Conservation (phyloP, 2,888 invertebrate genomes). For the Tenthredo livida region DNA sequence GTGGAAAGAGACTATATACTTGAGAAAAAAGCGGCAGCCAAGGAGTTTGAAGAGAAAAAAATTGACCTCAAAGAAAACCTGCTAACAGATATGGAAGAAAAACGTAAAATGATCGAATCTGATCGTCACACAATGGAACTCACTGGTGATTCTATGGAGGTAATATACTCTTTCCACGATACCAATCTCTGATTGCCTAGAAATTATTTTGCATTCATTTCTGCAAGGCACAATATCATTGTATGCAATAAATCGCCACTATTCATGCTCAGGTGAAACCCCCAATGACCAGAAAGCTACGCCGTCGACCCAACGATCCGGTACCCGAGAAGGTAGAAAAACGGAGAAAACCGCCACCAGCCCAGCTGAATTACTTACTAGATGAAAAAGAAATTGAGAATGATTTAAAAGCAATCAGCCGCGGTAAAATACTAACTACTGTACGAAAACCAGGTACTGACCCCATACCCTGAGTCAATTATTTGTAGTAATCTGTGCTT, state of each 20-base stretch:
- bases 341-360: conserved; percentile 90
- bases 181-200: neutral
- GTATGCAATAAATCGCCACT: neutral
- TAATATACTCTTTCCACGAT: conserved; percentile 67
- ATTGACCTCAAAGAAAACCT: conserved; percentile 94
- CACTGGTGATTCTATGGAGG: conserved; percentile 92
- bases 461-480: conserved; percentile 57
- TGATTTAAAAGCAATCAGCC: conserved; percentile 90
- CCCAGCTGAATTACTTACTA: conserved; percentile 91
- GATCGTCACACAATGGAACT: conserved; percentile 94
- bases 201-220: neutral
- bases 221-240: conserved; percentile 14
- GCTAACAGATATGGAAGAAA: conserved; percentile 95
- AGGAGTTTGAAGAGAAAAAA: conserved; percentile 97
- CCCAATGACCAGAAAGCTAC: conserved; percentile 95
- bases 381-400: conserved; percentile 94
- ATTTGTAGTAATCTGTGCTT: conserved; percentile 56
- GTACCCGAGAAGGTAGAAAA: conserved; percentile 92
- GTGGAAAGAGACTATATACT: conserved; percentile 92
- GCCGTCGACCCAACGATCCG: conserved; percentile 96
- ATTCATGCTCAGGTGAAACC: conserved; percentile 87
- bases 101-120: conserved; percentile 92
- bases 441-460: conserved; percentile 80
- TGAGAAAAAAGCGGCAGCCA: conserved; percentile 93
- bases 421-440: conserved; percentile 81